These are phyloP conservation scores for Panopea generosa DNA, from an alignment of 2,888 invertebrate species.

Conservation along the genomic window DNA sequence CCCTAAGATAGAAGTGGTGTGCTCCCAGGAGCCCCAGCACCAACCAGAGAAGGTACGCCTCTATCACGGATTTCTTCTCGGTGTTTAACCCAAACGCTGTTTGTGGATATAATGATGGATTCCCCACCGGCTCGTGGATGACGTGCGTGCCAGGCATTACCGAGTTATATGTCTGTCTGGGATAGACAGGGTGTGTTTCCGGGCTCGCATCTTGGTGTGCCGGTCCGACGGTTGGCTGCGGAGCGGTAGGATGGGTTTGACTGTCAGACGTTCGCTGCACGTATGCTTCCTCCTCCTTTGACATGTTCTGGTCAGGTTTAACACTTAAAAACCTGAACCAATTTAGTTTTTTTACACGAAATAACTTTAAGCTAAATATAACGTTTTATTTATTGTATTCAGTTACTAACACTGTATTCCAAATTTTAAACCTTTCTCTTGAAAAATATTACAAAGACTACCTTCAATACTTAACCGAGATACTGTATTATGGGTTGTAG, in stretches of 20 bases:
- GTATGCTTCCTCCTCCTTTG: conserved; percentile 47
- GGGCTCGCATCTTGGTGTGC: conserved; percentile 5
- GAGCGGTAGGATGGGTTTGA: too few species aligned
- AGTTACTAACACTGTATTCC: too few species aligned
- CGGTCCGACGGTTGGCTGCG: not conserved
- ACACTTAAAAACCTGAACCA: too few species aligned
- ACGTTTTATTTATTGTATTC: too few species aligned
- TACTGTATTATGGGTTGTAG: too few species aligned
- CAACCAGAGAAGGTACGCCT: conserved; percentile 60
- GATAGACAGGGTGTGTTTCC: not conserved
- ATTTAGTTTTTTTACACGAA: too few species aligned
- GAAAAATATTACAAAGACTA: too few species aligned
- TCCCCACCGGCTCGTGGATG: conserved; percentile 28
- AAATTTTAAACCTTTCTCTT: too few species aligned
- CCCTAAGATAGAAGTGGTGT: conserved; percentile 67
- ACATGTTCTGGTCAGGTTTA: too few species aligned
- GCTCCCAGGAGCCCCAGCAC: conserved; percentile 55
- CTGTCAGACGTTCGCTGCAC: conserved; percentile 20
- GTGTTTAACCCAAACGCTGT: not conserved
- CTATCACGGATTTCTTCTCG: conserved; percentile 55
- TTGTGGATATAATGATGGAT: conserved; percentile 11
- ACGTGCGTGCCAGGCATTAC: conserved; percentile 13
- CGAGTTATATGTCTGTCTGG: conserved; percentile 35
- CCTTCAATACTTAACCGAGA: too few species aligned
- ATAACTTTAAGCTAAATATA: too few species aligned